These are phyloP conservation scores for Caenorhabditis brenneri DNA, from an alignment of 1,140 invertebrate genomes.

Conservation along the genomic window DNA sequence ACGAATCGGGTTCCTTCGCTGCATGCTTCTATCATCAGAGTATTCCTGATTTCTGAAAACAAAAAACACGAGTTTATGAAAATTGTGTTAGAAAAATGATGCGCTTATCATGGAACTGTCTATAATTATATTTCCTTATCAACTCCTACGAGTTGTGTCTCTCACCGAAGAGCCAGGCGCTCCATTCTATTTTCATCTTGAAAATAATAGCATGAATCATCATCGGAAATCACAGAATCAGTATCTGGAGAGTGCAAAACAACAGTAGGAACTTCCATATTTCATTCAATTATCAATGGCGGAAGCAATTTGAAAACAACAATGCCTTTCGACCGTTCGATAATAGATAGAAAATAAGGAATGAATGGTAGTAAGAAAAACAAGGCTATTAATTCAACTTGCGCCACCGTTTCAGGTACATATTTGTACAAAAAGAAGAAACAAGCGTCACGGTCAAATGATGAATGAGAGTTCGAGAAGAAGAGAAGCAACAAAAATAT, in stretches of 20 bases:
- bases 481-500: too few species aligned
- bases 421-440: background rate
- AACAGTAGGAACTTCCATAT: background rate
- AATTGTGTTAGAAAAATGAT: background rate
- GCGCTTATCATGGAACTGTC: background rate
- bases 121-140: background rate
- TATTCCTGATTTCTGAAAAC: constrained; percentile 20
- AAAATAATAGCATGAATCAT: constrained; percentile 17
- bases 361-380: background rate
- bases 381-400: background rate
- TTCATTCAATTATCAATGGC: background rate
- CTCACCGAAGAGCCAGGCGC: constrained; percentile 1
- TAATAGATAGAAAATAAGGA: background rate
- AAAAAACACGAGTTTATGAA: background rate
- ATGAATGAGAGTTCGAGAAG: background rate
- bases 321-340: background rate
- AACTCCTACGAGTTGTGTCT: background rate
- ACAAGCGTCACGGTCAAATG: background rate
- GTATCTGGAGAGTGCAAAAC: background rate
- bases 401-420: constrained; percentile 8
- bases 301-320: background rate
- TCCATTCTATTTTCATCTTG: background rate
- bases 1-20: constrained; percentile 35
- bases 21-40: constrained; percentile 34
- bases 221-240: constrained; percentile 27